Evolutionary conservation across 1,140 invertebrate species (phyloP), one percentile per base, ranked within the genome.

Genomic region (Grapholita molesta): DNA sequence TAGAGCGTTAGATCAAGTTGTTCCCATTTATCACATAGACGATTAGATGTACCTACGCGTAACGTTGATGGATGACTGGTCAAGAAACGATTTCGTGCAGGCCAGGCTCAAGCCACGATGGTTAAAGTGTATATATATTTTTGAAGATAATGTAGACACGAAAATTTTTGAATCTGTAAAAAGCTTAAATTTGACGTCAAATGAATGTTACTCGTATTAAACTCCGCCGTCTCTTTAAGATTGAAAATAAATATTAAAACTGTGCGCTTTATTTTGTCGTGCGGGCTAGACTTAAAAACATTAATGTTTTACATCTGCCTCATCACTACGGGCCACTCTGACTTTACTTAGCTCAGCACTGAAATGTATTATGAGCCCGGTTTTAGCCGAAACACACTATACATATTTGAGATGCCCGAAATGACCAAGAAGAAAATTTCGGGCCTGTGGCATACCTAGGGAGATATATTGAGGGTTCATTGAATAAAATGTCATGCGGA

Each of bases 401-500:
- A 38, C 35, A 15, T 61, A 32, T 61, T 61, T 21, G 25, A 32
- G 55, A 61, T 30, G 24, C 2, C 28, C 24, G 55, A 61, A 61
- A 61, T 32, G 25, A 32, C 0, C 55, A 18, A 61, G 28, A 61
- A 12, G 28, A 28, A 61, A 30, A 61, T 15, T 61, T 61, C 25
- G 25, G 55, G 55, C 18, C 12, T 1, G 24, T n/a, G 4, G n/a
- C 11, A 15, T 61, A 61, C 25, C 4, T 28, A 64, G 24, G 61
- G 33, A 76, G 74, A 78, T 75, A 77, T 79, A 79, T 79, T 57
- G 68, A 70, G 69, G 70, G 75, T 76, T 72, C 78, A 79, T 78
- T 83, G 78, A 83, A 81, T 81, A 77, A 78, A 83, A 78, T 70
- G 75, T 77, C 65, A 61, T 35, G 38, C 71, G 57, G 71, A 28